Conservation (phyloP, 2,888 invertebrate genomes). For the Gymnoscelis rufifasciata region DNA sequence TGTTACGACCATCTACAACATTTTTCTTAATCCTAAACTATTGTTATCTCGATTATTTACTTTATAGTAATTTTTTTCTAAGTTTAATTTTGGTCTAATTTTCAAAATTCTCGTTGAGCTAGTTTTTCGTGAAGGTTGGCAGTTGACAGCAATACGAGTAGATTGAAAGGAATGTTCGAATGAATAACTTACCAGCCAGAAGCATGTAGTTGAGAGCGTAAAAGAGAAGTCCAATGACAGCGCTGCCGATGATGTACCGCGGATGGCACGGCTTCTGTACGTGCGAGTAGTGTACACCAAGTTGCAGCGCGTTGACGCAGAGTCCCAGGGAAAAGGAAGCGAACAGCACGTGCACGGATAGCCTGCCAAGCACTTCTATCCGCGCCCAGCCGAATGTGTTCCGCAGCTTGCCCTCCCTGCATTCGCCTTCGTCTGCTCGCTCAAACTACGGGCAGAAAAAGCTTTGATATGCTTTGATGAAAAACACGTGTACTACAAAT, state of each 20-base stretch:
- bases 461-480: too few relatives aligned
- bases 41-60: too few relatives aligned
- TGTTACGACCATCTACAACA: too few relatives aligned
- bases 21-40: too few relatives aligned
- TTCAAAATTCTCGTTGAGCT: too few relatives aligned
- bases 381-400: constrained; percentile 97
- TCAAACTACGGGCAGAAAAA: constrained; percentile 66
- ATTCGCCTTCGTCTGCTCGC: constrained; percentile 72
- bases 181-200: constrained; percentile 82
- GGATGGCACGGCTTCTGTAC: constrained; percentile 78
- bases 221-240: constrained; percentile 87
- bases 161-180: too few relatives aligned
- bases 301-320: constrained; percentile 89
- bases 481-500: too few relatives aligned
- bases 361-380: constrained; percentile 90
- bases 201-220: constrained; percentile 88
- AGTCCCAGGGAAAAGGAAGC: constrained; percentile 90
- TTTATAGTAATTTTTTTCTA: too few relatives aligned
- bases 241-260: constrained; percentile 85
- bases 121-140: too few relatives aligned
- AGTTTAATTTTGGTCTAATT: too few relatives aligned
- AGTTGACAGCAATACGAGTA: too few relatives aligned
- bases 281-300: constrained; percentile 83
- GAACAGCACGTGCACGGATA: constrained; percentile 89
- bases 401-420: constrained; percentile 83